phyloP scores from a whole-genome alignment of 2,113 vertebrate species.

The Illadopsis cleaveri region DNA sequence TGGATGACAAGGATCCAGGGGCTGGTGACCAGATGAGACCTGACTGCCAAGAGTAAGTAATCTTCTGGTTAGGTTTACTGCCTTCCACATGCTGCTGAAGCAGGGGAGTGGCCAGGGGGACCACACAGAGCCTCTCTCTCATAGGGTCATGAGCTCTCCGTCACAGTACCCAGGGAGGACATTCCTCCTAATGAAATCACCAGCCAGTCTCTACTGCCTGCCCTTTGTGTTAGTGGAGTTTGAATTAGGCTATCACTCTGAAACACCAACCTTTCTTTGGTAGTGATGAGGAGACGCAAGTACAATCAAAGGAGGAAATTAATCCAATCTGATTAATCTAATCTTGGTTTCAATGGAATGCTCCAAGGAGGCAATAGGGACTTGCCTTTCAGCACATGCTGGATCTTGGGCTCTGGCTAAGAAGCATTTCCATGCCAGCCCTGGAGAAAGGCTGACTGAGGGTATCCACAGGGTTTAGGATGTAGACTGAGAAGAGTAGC shows the following conservation, averaged over 20 bases:
- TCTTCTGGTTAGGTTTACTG: neutral
- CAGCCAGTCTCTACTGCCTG: neutral
- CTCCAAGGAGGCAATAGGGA: neutral
- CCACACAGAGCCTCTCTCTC: neutral
- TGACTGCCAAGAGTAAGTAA: neutral
- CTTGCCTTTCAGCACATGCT: neutral
- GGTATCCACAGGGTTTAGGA: neutral
- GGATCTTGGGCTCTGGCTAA: neutral
- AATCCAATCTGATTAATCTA: neutral
- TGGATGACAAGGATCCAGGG: neutral
- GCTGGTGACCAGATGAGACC: neutral
- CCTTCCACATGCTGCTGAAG: neutral
- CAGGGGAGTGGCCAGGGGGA: neutral
- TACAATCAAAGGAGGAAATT: neutral
- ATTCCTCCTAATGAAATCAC: neutral
- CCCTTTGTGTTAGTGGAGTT: neutral
- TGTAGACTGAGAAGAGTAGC: neutral
- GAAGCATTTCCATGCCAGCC: neutral
- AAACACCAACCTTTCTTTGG: neutral
- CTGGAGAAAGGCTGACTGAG: fast-evolving
- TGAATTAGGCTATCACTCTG: neutral
- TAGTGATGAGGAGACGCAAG: neutral
- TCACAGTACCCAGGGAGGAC: neutral
- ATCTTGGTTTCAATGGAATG: neutral
- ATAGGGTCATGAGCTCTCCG: neutral